A percentile compares a stretch with the other conserved stretches of the same genome.
These are phyloP conservation scores for Salvelinus alpinus DNA, from an alignment of 2,113 vertebrate genomes.

Conservation along the genomic window DNA sequence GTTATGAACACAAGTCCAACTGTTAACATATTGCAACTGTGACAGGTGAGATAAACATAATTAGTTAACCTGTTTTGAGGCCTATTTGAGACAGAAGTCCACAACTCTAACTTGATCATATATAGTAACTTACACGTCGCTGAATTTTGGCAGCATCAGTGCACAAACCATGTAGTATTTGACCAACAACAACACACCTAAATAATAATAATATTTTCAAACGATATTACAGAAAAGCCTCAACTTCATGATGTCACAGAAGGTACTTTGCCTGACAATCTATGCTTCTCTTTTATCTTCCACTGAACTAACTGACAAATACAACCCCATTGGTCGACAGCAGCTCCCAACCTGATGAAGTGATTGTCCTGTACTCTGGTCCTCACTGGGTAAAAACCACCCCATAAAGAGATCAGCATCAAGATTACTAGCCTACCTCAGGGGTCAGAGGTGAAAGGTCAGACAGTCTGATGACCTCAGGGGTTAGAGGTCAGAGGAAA, in stretches of 20 bases:
- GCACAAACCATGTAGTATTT: not conserved
- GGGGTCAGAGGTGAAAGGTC: not conserved
- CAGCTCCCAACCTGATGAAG: not conserved
- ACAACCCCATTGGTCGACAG: not conserved
- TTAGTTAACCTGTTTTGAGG: too few relatives aligned
- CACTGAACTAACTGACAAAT: slow-evolving; percentile 22
- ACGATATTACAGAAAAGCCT: not conserved
- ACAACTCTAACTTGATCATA: too few relatives aligned
- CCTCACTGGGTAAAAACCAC: not conserved
- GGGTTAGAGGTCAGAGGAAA: too few relatives aligned
- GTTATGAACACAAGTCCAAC: not conserved
- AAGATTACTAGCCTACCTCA: not conserved
- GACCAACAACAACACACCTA: not conserved
- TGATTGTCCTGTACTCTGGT: not conserved
- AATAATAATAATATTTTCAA: not conserved
- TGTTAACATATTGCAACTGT: not conserved
- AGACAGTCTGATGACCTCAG: too few relatives aligned
- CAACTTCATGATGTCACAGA: slow-evolving; percentile 13
- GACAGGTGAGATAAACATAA: not conserved
- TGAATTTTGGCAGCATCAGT: not conserved
- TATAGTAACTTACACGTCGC: not conserved
- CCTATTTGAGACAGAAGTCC: too few relatives aligned
- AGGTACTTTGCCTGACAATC: slow-evolving; percentile 48
- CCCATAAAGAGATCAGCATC: not conserved
- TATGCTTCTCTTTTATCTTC: slow-evolving; percentile 5